Percentiles rank a stretch among this genome's conserved stretches.
phyloP scores from a whole-genome alignment of 2,888 invertebrate species.

The Machimus atricapillus region DNA sequence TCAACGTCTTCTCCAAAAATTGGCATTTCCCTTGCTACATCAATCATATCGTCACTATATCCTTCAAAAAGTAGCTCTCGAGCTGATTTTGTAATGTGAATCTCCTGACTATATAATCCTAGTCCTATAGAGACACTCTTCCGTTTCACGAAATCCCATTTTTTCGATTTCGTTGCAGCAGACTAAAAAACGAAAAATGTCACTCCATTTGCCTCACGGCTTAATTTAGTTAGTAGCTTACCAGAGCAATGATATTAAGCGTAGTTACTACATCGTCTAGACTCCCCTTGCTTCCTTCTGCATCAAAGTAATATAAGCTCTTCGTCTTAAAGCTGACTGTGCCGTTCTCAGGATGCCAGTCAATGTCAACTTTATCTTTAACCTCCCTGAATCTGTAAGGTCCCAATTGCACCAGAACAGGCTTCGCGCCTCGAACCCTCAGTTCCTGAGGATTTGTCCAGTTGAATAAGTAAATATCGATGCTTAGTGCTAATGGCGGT shows the following conservation, averaged over 20 bases:
- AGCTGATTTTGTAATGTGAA: slow-evolving; percentile 70
- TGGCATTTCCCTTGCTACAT: slow-evolving; percentile 69
- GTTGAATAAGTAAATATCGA: slow-evolving; percentile 78
- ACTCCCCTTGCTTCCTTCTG: slow-evolving; percentile 71
- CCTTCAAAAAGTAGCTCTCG: slow-evolving; percentile 81
- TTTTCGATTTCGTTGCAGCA: slow-evolving; percentile 63
- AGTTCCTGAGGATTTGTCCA: slow-evolving; percentile 80
- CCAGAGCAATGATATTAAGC: slow-evolving; percentile 79
- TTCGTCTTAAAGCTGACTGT: slow-evolving; percentile 76
- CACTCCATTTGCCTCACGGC: not conserved
- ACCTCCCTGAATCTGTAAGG: slow-evolving; percentile 73
- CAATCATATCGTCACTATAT: slow-evolving; percentile 77
- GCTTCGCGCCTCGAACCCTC: slow-evolving; percentile 66
- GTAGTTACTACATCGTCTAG: slow-evolving; percentile 75
- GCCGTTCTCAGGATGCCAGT: slow-evolving; percentile 73
- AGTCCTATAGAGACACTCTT: slow-evolving; percentile 69
- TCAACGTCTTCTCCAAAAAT: slow-evolving; percentile 65
- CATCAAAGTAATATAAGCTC: slow-evolving; percentile 75
- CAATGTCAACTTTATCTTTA: slow-evolving; percentile 75
- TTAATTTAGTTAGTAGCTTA: slow-evolving; percentile 62
- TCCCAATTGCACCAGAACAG: slow-evolving; percentile 66
- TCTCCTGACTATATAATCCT: slow-evolving; percentile 65
- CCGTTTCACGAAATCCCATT: slow-evolving; percentile 68
- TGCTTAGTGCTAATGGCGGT: slow-evolving; percentile 68
- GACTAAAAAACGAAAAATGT: slow-evolving; percentile 58